These are phyloP conservation scores for Tinea pellionella DNA, from an alignment of 2,888 invertebrate species.

Conservation along the genomic window DNA sequence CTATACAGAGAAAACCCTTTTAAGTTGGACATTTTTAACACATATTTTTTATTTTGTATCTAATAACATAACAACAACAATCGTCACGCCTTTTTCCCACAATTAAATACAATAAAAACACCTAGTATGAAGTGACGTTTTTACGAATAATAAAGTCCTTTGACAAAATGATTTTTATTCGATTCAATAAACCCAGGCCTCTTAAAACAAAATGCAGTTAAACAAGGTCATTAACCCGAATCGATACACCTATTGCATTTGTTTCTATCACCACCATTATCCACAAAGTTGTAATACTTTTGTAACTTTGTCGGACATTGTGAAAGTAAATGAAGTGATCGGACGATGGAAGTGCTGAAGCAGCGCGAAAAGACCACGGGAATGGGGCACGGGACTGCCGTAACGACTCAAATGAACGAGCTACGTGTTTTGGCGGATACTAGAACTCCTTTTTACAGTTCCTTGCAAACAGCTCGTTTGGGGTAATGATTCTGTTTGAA, in stretches of 20 bases:
- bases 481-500: slow-evolving; percentile 13
- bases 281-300: slow-evolving; percentile 4
- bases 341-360: slow-evolving; percentile 8
- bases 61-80: too few relatives aligned
- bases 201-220: too few relatives aligned
- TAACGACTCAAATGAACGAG: slow-evolving; percentile 55
- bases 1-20: slow-evolving; percentile 18
- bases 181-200: too few relatives aligned
- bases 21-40: background rate
- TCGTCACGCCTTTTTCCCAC: too few relatives aligned
- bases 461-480: slow-evolving; percentile 17
- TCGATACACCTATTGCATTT: background rate
- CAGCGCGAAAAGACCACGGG: background rate
- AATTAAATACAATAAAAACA: too few relatives aligned
- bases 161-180: too few relatives aligned
- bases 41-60: background rate
- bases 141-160: too few relatives aligned
- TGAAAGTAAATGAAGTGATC: slow-evolving; percentile 11
- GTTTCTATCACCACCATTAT: background rate
- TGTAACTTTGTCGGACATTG: slow-evolving; percentile 6
- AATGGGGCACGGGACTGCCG: background rate
- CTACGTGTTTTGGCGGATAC: slow-evolving; percentile 61
- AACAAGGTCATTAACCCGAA: too few relatives aligned
- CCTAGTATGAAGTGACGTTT: too few relatives aligned
- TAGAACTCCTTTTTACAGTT: slow-evolving; percentile 47